Evolutionary conservation across 1,140 invertebrate species (phyloP).

Genomic region (Drosophila pseudoobscura): DNA sequence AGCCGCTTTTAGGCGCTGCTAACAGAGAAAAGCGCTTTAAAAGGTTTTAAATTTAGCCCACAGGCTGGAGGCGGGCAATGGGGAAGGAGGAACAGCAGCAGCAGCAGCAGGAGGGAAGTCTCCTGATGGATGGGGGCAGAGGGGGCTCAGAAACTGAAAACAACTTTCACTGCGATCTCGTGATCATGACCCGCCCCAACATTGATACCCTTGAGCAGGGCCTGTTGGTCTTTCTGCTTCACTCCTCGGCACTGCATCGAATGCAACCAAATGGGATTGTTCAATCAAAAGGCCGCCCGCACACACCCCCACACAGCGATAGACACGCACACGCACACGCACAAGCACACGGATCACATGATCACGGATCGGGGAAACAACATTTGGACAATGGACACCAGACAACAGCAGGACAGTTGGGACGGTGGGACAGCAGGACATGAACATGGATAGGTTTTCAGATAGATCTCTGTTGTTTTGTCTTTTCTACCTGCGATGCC

Average conservation of each 20-base stretch:
- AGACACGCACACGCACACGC: slow-evolving; percentile 4
- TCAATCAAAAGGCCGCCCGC: slow-evolving; percentile 48
- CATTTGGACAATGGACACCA: too few relatives aligned
- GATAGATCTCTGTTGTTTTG: slow-evolving; percentile 24
- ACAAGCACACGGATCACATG: slow-evolving; percentile 1
- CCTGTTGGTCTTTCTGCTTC: background rate
- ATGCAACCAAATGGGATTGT: slow-evolving; percentile 46
- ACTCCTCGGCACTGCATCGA: slow-evolving; percentile 22
- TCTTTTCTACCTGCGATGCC: slow-evolving; percentile 40
- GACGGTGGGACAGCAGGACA: too few relatives aligned
- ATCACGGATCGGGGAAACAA: background rate
- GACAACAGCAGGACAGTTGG: too few relatives aligned
- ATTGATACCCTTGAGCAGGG: slow-evolving; percentile 40
- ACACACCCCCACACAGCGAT: slow-evolving; percentile 10
- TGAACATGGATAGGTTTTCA: slow-evolving; percentile 28
- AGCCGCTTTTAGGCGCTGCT: slow-evolving; percentile 71
- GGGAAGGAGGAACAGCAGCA: background rate
- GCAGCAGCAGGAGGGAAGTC: too few relatives aligned
- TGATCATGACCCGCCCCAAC: slow-evolving; percentile 61
- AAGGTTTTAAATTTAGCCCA: slow-evolving; percentile 56
- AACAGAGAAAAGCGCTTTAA: slow-evolving; percentile 74
- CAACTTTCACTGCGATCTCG: slow-evolving; percentile 30
- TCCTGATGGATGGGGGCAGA: background rate
- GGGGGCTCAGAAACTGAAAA: background rate
- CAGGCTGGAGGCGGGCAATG: background rate